Percentiles rank a stretch among this genome's conserved stretches.
These are phyloP conservation scores for Agrotis puta DNA, from an alignment of 2,888 invertebrate species.

Conservation along the genomic window DNA sequence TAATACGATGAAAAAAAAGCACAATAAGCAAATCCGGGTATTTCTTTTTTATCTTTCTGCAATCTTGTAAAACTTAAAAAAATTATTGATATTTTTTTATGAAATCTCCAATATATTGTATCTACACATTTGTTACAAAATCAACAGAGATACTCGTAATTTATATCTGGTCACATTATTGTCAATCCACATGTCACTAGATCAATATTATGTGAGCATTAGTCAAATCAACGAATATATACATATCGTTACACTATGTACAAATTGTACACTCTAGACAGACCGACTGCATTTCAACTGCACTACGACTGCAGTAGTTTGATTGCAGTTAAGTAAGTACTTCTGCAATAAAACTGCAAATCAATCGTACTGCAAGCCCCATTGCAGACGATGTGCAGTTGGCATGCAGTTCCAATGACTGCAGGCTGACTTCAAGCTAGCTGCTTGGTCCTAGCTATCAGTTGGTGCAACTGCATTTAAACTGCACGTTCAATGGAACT, in stretches of 20 bases:
- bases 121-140: conserved; percentile 22
- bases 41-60: neutral
- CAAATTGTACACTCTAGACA: neutral
- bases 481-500: no score
- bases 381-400: no score
- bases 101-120: neutral
- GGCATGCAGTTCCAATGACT: no score
- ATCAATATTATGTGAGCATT: conserved; percentile 42
- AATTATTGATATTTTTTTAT: neutral
- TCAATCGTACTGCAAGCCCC: no score
- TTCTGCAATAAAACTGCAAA: no score
- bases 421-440: no score
- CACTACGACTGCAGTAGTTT: no score
- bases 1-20: conserved; percentile 48
- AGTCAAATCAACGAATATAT: conserved; percentile 27
- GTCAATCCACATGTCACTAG: conserved; percentile 26
- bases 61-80: neutral
- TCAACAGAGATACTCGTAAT: conserved; percentile 30
- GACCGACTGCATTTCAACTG: no score
- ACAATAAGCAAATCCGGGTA: conserved; percentile 42
- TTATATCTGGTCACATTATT: conserved; percentile 30
- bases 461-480: no score
- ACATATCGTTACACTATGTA: neutral
- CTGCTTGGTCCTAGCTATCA: no score
- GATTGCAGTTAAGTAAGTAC: no score